phyloP scores from a whole-genome alignment of 1,140 invertebrate species.

The Pinna nobilis region DNA sequence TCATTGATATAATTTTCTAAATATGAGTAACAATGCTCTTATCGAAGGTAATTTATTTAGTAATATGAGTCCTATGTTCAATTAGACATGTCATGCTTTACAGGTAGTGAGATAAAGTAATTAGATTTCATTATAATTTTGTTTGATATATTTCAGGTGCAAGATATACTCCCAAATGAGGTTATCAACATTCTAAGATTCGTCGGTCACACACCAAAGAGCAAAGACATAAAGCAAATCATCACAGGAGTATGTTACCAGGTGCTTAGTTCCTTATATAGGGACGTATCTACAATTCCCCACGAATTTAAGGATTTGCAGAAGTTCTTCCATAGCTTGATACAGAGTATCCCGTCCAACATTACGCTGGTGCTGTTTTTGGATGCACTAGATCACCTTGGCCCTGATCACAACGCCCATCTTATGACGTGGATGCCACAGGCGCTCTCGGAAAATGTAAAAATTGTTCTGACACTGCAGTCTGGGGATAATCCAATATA shows the following conservation, averaged over 20 bases:
- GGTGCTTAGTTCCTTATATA: conserved; percentile 48
- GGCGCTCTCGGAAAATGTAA: conserved; percentile 63
- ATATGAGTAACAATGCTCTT: no score
- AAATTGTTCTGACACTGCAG: conserved; percentile 65
- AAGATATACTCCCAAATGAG: conserved; percentile 67
- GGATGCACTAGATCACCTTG: conserved; percentile 66
- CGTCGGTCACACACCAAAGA: conserved; percentile 61
- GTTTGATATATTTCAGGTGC: conserved; percentile 76
- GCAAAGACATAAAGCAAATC: conserved; percentile 86
- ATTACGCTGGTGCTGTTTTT: conserved; percentile 64
- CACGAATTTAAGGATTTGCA: conserved; percentile 59
- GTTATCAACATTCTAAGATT: conserved; percentile 59
- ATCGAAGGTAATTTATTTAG: no score
- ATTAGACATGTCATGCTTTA: no score
- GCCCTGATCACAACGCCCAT: conserved; percentile 60
- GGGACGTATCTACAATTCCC: conserved; percentile 48
- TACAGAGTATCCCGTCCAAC: conserved; percentile 56
- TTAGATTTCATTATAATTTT: no score
- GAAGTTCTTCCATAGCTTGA: conserved; percentile 55
- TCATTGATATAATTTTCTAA: no score
- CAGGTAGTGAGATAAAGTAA: no score
- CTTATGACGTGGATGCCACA: conserved; percentile 67
- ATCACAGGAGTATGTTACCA: conserved; percentile 92
- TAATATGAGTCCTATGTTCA: no score
- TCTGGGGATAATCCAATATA: conserved; percentile 51